phyloP scores from a whole-genome alignment of 2,888 invertebrate species.

The Euplagia quadripunctaria region DNA sequence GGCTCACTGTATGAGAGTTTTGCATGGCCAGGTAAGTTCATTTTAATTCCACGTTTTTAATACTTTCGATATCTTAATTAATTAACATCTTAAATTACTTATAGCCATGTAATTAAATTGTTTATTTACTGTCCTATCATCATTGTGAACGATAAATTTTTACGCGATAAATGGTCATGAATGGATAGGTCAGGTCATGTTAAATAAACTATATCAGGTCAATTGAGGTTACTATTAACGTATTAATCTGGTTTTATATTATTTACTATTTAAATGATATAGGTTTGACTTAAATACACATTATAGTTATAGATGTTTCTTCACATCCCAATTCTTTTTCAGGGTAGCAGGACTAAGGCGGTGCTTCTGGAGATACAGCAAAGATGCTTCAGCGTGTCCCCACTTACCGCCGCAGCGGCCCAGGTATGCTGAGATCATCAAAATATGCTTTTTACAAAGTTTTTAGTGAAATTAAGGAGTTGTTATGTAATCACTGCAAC shows the following conservation, averaged over 20 bases:
- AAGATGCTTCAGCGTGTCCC: constrained; percentile 95
- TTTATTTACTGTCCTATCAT: constrained; percentile 75
- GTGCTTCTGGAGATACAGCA: constrained; percentile 89
- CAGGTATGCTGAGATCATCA: constrained; percentile 81
- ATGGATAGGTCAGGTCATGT: constrained; percentile 71
- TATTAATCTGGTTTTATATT: constrained; percentile 39
- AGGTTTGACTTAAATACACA: constrained; percentile 7
- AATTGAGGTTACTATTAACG: constrained; percentile 47
- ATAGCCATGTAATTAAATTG: constrained; percentile 25
- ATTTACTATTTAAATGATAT: constrained; percentile 15
- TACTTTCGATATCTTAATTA: constrained; percentile 7
- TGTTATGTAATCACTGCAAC: constrained; percentile 82
- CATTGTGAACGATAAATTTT: constrained; percentile 50
- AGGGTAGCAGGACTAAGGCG: constrained; percentile 87
- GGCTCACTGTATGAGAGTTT: constrained; percentile 93
- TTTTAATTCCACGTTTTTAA: constrained; percentile 59
- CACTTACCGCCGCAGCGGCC: constrained; percentile 90
- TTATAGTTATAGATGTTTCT: constrained; percentile 1
- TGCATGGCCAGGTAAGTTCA: constrained; percentile 91
- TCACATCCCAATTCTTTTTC: constrained; percentile 52
- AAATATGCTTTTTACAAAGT: constrained; percentile 57
- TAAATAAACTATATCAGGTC: constrained; percentile 68
- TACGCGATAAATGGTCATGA: constrained; percentile 63
- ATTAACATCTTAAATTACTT: constrained; percentile 6
- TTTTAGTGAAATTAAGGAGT: constrained; percentile 67